Conservation (phyloP, 2,113 vertebrate species). For the Cryptomyrus ogoouensis region DNA sequence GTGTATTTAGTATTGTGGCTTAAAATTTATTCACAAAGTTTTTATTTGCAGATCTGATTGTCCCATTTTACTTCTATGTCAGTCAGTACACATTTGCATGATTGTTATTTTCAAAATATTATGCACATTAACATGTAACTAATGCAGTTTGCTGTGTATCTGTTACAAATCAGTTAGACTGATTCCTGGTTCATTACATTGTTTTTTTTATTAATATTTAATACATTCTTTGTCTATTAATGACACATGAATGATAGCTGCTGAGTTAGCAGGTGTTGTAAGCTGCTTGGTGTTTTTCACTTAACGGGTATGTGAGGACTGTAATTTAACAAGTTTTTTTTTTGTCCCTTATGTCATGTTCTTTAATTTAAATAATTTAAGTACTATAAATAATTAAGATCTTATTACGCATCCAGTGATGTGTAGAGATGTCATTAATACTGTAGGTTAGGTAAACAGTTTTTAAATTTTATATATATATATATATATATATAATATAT, state of each 20-base stretch:
- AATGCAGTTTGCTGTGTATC: not conserved
- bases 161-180: not conserved
- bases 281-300: not conserved
- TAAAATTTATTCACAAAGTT: not conserved
- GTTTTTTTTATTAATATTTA: slow-evolving; percentile 11
- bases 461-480: too few species aligned
- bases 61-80: not conserved
- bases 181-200: not conserved
- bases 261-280: not conserved
- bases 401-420: not conserved
- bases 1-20: not conserved
- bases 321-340: not conserved
- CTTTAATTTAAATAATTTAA: not conserved
- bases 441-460: not conserved
- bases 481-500: too few species aligned
- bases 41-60: not conserved
- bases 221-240: not conserved
- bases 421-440: slow-evolving; percentile 2
- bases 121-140: not conserved
- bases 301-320: not conserved
- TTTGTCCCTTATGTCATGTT: not conserved
- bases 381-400: not conserved
- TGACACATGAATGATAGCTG: slow-evolving; percentile 3
- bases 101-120: not conserved
- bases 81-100: not conserved